Conservation (phyloP, 2,113 vertebrate species). For the Mionectes macconnelli region DNA sequence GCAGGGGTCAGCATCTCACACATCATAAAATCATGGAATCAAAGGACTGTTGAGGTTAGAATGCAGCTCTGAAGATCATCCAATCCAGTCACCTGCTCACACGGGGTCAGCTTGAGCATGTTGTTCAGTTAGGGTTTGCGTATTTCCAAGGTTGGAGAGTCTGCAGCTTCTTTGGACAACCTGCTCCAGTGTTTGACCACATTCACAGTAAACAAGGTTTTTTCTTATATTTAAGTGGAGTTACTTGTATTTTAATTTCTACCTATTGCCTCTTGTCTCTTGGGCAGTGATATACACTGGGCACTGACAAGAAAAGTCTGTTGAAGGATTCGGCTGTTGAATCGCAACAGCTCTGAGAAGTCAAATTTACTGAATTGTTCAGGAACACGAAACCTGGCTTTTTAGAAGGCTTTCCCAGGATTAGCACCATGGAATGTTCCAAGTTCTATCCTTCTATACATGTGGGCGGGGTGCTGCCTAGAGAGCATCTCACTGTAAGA, state of each 20-base stretch:
- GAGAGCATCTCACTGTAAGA: not conserved
- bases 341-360: not conserved
- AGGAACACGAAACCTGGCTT: not conserved
- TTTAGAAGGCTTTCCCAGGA: not conserved
- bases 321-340: not conserved
- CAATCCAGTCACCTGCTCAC: not conserved
- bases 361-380: not conserved
- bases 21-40: not conserved
- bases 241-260: not conserved
- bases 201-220: not conserved
- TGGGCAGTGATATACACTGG: not conserved
- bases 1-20: not conserved
- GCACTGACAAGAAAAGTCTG: not conserved
- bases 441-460: not conserved
- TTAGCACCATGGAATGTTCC: not conserved
- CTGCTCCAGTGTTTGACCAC: not conserved
- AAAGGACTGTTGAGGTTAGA: not conserved
- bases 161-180: not conserved
- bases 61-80: not conserved
- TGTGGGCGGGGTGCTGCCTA: not conserved
- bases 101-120: not conserved
- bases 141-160: not conserved
- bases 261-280: not conserved
- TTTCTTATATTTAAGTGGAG: not conserved
- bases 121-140: not conserved